phyloP scores from a whole-genome alignment of 2,797 vertebrate species.

The Bovichtus diacanthus region DNA sequence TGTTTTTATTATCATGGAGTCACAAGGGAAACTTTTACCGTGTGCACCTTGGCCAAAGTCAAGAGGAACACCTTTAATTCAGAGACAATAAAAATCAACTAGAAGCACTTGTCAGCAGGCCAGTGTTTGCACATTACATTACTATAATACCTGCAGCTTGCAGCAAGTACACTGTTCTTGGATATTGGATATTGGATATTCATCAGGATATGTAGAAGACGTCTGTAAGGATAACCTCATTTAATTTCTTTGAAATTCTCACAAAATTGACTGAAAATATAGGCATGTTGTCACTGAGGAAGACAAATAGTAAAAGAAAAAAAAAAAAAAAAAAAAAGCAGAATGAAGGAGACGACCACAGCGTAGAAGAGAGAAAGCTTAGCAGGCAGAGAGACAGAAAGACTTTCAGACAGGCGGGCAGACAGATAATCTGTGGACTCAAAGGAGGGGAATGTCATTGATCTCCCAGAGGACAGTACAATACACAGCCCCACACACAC shows the following conservation, averaged over 20 bases:
- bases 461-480: conserved; percentile 78
- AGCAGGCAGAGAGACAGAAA: conserved; percentile 46
- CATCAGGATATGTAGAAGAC: neutral
- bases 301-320: conserved; percentile 7
- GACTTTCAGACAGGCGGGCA: conserved; percentile 65
- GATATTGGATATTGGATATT: neutral
- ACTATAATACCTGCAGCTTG: neutral
- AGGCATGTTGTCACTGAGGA: neutral
- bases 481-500: conserved; percentile 51
- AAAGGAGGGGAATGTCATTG: conserved; percentile 81
- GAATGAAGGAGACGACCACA: conserved; percentile 44
- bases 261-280: conserved; percentile 19
- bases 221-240: neutral
- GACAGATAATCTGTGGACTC: conserved; percentile 76
- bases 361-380: conserved; percentile 52
- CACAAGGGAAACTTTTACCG: conserved; percentile 7
- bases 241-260: neutral
- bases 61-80: conserved; percentile 47
- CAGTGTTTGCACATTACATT: conserved; percentile 1
- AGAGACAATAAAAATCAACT: conserved; percentile 46
- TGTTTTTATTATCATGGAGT: conserved; percentile 29
- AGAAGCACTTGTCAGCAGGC: conserved; percentile 6
- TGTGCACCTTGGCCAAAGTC: conserved; percentile 31
- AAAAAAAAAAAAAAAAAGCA: no score
- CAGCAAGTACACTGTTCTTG: neutral